phyloP scores from a whole-genome alignment of 2,888 invertebrate genomes.

The Caenorhabditis japonica region DNA sequence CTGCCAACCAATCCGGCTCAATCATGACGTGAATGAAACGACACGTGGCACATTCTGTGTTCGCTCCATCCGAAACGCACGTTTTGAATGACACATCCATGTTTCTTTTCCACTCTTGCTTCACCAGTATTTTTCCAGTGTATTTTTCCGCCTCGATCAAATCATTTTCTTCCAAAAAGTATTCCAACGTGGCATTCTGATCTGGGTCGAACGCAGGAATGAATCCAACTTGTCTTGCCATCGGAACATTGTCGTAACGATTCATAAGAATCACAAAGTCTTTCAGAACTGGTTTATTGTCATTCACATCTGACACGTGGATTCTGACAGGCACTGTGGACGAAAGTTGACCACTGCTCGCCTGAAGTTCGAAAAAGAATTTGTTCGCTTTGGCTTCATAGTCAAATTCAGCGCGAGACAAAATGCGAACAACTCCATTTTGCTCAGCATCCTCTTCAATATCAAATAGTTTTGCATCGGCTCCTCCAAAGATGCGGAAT shows the following conservation, averaged over 20 bases:
- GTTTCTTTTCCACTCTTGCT: conserved; percentile 67
- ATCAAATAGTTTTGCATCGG: conserved; percentile 80
- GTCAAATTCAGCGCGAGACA: conserved; percentile 92
- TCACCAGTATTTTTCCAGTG: conserved; percentile 67
- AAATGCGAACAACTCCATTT: conserved; percentile 82
- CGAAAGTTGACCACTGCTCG: conserved; percentile 79
- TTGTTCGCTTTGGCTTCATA: conserved; percentile 92
- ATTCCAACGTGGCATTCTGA: conserved; percentile 75
- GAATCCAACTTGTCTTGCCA: conserved; percentile 61
- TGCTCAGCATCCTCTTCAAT: conserved; percentile 78
- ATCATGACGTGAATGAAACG: conserved; percentile 67
- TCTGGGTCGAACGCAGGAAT: conserved; percentile 76
- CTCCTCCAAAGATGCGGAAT: conserved; percentile 93
- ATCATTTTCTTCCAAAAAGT: conserved; percentile 71
- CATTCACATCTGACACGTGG: conserved; percentile 82
- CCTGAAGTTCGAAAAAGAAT: conserved; percentile 89
- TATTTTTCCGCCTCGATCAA: conserved; percentile 68
- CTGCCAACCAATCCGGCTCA: conserved; percentile 60
- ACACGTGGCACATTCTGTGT: conserved; percentile 71
- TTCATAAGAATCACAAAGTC: conserved; percentile 89
- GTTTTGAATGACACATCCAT: conserved; percentile 67
- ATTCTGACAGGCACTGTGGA: conserved; percentile 73
- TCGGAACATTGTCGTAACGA: conserved; percentile 58
- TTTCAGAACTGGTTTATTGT: conserved; percentile 90
- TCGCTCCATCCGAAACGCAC: conserved; percentile 75